A percentile compares a stretch with the other conserved stretches of the same genome.
Evolutionary conservation across 2,888 invertebrate species (phyloP).

Genomic region (Elysia crispata): DNA sequence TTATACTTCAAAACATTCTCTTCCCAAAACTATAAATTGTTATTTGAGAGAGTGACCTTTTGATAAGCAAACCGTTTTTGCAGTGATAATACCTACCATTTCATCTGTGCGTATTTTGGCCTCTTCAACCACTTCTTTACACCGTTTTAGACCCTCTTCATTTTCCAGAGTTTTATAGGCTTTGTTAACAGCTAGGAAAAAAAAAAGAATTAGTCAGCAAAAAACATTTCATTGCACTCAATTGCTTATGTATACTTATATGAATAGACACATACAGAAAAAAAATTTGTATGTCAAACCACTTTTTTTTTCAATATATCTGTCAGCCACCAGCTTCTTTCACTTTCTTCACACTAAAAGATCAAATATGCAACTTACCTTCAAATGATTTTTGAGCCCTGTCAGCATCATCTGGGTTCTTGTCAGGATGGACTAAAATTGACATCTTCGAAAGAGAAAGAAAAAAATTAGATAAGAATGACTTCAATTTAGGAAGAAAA

Average conservation of each 20-base stretch:
- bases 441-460: conserved; percentile 83
- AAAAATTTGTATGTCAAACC: too few species aligned
- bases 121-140: conserved; percentile 97
- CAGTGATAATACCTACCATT: conserved; percentile 65
- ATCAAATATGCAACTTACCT: conserved; percentile 66
- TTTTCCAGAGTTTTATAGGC: conserved; percentile 97
- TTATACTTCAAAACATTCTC: too few species aligned
- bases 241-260: too few species aligned
- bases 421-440: conserved; percentile 99
- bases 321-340: neutral
- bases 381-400: conserved; percentile 87
- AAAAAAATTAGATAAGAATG: neutral
- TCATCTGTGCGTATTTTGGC: conserved; percentile 95
- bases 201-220: neutral
- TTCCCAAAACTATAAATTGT: too few species aligned
- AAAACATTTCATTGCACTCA: neutral
- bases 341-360: neutral
- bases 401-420: conserved; percentile 97
- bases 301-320: too few species aligned
- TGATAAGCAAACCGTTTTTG: neutral
- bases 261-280: too few species aligned
- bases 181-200: conserved; percentile 87
- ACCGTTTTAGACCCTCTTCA: conserved; percentile 94
- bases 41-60: too few species aligned
- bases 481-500: too few species aligned